Percentiles rank a stretch among this genome's conserved stretches.
Conservation (phyloP, 2,888 invertebrate genomes). For the Glaucopsyche alexis region DNA sequence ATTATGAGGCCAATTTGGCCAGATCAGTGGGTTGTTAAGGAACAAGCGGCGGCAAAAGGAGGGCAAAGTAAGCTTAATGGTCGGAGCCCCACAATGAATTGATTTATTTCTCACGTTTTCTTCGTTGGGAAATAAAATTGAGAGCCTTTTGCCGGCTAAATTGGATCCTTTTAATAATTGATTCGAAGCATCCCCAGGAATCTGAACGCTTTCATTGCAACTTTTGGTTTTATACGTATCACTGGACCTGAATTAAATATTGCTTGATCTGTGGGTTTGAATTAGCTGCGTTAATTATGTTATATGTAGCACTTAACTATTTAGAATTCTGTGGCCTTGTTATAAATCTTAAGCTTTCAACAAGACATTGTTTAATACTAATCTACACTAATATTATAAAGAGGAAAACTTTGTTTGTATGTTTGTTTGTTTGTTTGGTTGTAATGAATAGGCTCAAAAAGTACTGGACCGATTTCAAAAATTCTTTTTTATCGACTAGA, state of each 20-base stretch:
- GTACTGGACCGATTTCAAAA: too few species aligned
- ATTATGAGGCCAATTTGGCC: conserved; percentile 5
- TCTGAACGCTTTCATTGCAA: conserved; percentile 22
- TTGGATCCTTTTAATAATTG: conserved; percentile 54
- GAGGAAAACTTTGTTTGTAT: too few species aligned
- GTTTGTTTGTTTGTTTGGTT: too few species aligned
- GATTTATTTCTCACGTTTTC: conserved; percentile 34
- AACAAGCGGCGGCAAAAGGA: conserved; percentile 26
- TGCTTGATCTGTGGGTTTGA: neutral
- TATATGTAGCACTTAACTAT: too few species aligned
- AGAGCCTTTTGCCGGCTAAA: conserved; percentile 46
- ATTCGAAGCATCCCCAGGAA: conserved; percentile 25
- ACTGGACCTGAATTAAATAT: neutral
- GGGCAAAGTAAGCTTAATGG: conserved; percentile 32
- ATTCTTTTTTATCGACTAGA: too few species aligned
- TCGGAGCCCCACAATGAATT: conserved; percentile 32
- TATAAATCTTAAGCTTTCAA: too few species aligned
- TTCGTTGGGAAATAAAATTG: conserved; percentile 32
- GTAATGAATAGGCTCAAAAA: too few species aligned
- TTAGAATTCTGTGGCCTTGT: too few species aligned
- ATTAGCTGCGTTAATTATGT: neutral
- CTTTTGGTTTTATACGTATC: neutral
- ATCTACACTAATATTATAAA: too few species aligned
- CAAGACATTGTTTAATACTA: too few species aligned
- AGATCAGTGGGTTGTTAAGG: conserved; percentile 26